Evolutionary conservation across 1,140 invertebrate species (phyloP).

Genomic region (Ericerus pela): DNA sequence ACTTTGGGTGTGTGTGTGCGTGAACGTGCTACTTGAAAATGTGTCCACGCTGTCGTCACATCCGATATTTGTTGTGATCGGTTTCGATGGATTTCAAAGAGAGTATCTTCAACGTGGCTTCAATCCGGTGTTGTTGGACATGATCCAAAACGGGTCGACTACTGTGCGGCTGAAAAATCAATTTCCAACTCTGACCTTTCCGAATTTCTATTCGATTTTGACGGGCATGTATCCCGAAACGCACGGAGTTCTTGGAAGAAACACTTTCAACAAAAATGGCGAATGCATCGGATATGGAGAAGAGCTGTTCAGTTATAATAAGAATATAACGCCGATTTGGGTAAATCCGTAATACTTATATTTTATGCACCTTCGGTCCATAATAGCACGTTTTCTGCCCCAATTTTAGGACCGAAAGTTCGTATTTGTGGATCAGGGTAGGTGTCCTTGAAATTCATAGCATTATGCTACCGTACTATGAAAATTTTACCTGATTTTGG

Average conservation of each 20-base stretch:
- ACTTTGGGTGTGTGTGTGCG: too few relatives aligned
- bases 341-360: too few relatives aligned
- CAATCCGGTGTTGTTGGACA: slow-evolving; percentile 37
- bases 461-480: too few relatives aligned
- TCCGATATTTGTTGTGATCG: slow-evolving; percentile 39
- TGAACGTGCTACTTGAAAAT: too few relatives aligned
- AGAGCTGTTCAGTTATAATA: slow-evolving; percentile 37
- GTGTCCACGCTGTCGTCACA: not conserved
- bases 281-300: slow-evolving; percentile 32
- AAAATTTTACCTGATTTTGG: too few relatives aligned
- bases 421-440: too few relatives aligned
- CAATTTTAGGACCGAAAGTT: too few relatives aligned
- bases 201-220: slow-evolving; percentile 62
- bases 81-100: slow-evolving; percentile 54
- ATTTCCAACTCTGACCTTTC: slow-evolving; percentile 61
- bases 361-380: too few relatives aligned
- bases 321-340: slow-evolving; percentile 40
- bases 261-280: slow-evolving; percentile 40
- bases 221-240: slow-evolving; percentile 58
- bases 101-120: slow-evolving; percentile 45
- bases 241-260: slow-evolving; percentile 56
- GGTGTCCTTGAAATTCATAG: too few relatives aligned
- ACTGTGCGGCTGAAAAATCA: slow-evolving; percentile 47
- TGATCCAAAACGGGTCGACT: slow-evolving; percentile 40
- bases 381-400: too few relatives aligned